These are phyloP conservation scores for Anguilla rostrata DNA, from an alignment of 2,113 vertebrate species.

Conservation along the genomic window DNA sequence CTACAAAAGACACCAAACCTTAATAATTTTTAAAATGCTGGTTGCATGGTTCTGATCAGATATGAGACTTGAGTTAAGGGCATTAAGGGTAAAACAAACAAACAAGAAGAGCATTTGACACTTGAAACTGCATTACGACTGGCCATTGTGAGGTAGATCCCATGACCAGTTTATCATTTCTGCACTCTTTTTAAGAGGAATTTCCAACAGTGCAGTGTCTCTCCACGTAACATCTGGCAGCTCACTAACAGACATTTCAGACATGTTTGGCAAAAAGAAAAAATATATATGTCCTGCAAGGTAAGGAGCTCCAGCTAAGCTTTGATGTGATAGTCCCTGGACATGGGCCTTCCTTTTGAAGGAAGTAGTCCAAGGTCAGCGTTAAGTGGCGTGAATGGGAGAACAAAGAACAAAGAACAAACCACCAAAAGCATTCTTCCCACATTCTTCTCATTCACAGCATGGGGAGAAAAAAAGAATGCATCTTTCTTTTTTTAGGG, in stretches of 20 bases:
- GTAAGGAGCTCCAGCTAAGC: neutral
- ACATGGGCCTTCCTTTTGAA: neutral
- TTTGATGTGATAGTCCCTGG: neutral
- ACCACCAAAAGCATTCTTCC: neutral
- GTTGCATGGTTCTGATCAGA: neutral
- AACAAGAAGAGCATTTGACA: constrained; percentile 32
- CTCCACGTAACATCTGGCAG: neutral
- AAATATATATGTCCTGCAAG: neutral
- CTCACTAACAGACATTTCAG: neutral
- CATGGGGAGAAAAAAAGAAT: neutral
- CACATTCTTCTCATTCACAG: constrained; percentile 2
- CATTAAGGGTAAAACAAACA: constrained; percentile 33
- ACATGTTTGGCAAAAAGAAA: neutral
- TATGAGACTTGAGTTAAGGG: neutral
- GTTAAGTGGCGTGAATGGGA: neutral
- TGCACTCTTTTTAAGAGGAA: neutral
- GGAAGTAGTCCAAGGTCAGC: neutral
- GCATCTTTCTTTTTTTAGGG: neutral
- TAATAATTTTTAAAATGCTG: neutral
- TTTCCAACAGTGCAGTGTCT: neutral
- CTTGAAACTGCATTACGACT: constrained; percentile 1
- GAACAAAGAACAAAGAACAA: neutral
- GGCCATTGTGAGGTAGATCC: neutral
- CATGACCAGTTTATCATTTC: constrained; percentile 8
- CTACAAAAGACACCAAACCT: neutral